These are phyloP conservation scores for Calliphora vomitoria DNA, from an alignment of 2,888 invertebrate genomes.

Conservation along the genomic window DNA sequence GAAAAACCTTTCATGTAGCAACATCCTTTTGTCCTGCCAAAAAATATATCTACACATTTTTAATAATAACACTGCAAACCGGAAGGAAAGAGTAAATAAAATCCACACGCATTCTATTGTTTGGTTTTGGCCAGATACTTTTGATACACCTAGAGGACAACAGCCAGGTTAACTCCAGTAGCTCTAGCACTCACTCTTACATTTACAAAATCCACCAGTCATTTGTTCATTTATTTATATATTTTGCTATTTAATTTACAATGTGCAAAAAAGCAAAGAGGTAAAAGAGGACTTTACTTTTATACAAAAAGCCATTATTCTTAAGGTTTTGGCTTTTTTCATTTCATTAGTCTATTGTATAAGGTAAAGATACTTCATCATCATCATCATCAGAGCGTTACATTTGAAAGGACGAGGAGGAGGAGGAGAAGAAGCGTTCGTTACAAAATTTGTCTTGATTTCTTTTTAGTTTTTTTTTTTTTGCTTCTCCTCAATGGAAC, in stretches of 20 bases:
- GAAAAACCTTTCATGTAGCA: constrained; percentile 34
- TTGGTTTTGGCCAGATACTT: constrained; percentile 39
- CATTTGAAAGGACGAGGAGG: not conserved
- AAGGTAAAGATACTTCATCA: constrained; percentile 36
- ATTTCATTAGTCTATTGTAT: constrained; percentile 29
- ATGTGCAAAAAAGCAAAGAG: constrained; percentile 12
- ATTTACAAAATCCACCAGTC: constrained; percentile 28
- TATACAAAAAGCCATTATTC: constrained; percentile 51
- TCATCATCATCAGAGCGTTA: constrained; percentile 33
- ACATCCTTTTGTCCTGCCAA: constrained; percentile 54
- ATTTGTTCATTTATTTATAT: constrained; percentile 61
- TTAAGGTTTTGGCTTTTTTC: constrained; percentile 2
- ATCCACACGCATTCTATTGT: constrained; percentile 46
- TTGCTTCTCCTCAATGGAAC: not conserved
- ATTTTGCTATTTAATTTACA: constrained; percentile 44
- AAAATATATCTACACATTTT: constrained; percentile 24
- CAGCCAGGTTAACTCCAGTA: not conserved
- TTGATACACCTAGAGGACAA: constrained; percentile 21
- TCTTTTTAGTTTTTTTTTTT: constrained; percentile 1
- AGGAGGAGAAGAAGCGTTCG: constrained; percentile 31
- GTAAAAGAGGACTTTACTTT: constrained; percentile 39
- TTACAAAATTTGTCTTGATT: constrained; percentile 53
- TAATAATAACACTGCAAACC: constrained; percentile 26
- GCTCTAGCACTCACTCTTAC: not conserved
- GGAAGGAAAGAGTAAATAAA: constrained; percentile 21